Conservation (phyloP, 1,140 invertebrate genomes). For the Acromyrmex charruanus region DNA sequence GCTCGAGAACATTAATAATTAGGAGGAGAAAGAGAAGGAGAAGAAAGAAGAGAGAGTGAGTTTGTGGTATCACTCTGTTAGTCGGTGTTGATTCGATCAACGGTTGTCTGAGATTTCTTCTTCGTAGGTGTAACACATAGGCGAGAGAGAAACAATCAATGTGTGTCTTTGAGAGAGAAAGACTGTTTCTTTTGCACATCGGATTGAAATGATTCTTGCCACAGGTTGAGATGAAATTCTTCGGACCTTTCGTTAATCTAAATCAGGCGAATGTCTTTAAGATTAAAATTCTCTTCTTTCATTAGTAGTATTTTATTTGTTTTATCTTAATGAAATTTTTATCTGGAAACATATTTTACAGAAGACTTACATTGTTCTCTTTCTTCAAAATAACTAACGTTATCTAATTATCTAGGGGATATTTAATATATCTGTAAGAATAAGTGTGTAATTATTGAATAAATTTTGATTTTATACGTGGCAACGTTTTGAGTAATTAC, state of each 20-base stretch:
- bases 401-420: too few relatives aligned
- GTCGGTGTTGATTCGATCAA: conserved; percentile 77
- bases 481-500: neutral
- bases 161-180: conserved; percentile 40
- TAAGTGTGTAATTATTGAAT: too few relatives aligned
- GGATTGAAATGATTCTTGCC: conserved; percentile 57
- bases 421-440: too few relatives aligned
- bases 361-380: neutral
- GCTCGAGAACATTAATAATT: conserved; percentile 80
- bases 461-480: neutral
- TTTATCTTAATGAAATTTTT: conserved; percentile 4
- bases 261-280: neutral
- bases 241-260: neutral
- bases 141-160: conserved; percentile 73
- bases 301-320: conserved; percentile 6
- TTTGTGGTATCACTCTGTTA: conserved; percentile 73
- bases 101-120: conserved; percentile 67
- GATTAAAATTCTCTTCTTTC: conserved; percentile 18
- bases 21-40: conserved; percentile 66
- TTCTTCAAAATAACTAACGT: neutral
- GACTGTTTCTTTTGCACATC: conserved; percentile 44
- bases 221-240: conserved; percentile 33
- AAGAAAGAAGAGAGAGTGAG: conserved; percentile 40
- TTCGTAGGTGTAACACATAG: conserved; percentile 55
- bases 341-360: neutral